A percentile compares a stretch with the other conserved stretches of the same genome.
phyloP scores from a whole-genome alignment of 2,888 invertebrate genomes.

The Coelinius sp. region DNA sequence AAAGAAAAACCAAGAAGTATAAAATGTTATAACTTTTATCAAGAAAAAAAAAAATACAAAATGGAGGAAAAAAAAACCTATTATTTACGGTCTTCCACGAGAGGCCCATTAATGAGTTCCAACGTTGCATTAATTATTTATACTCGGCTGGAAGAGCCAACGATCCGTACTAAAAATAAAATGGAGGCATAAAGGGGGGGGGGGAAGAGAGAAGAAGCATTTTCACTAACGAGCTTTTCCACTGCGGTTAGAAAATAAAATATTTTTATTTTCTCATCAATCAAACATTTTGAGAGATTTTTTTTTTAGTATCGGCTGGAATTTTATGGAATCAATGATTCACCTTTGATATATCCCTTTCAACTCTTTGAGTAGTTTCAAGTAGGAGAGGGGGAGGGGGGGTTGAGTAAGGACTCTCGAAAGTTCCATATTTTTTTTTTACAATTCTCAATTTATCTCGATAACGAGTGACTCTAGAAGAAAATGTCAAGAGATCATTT shows the following conservation, averaged over 20 bases:
- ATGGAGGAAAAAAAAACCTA: constrained; percentile 7
- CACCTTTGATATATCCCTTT: constrained; percentile 28
- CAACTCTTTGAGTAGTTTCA: constrained; percentile 18
- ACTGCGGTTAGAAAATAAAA: background rate
- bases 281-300: constrained; percentile 6
- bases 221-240: constrained; percentile 26
- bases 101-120: constrained; percentile 46
- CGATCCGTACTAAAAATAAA: constrained; percentile 28
- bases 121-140: constrained; percentile 47
- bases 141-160: constrained; percentile 28
- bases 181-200: background rate
- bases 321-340: constrained; percentile 35
- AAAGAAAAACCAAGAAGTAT: constrained; percentile 18
- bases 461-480: too few species aligned
- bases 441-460: too few species aligned
- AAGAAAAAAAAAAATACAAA: background rate
- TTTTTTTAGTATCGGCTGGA: constrained; percentile 5
- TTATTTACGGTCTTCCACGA: constrained; percentile 43
- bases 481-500: too few species aligned
- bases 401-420: background rate
- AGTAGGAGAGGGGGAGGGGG: background rate
- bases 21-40: constrained; percentile 29
- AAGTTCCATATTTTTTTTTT: too few species aligned
- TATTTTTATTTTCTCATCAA: constrained; percentile 6
- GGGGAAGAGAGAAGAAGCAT: background rate